phyloP scores from a whole-genome alignment of 2,113 vertebrate genomes.

The Mus pahari region DNA sequence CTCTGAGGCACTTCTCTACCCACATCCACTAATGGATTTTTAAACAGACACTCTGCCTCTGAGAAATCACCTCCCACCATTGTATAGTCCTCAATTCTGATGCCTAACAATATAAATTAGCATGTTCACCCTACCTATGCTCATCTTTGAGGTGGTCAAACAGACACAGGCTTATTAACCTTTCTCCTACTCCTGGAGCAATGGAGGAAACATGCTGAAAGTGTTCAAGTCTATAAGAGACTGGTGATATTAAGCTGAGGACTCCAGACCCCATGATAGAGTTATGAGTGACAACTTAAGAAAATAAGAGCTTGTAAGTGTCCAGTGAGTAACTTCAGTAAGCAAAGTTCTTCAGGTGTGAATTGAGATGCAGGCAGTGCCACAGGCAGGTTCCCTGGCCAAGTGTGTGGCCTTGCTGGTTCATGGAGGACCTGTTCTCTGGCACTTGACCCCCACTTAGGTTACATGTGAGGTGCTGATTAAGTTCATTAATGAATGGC shows the following conservation, averaged over 20 bases:
- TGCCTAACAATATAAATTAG: not conserved
- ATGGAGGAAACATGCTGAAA: not conserved
- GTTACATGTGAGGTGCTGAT: not conserved
- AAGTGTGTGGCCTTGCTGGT: not conserved
- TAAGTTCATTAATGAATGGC: not conserved
- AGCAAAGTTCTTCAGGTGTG: not conserved
- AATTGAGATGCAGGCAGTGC: not conserved
- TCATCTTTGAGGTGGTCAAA: not conserved
- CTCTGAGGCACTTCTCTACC: not conserved
- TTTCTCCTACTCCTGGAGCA: not conserved
- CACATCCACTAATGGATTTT: not conserved
- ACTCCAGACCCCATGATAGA: not conserved
- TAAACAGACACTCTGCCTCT: slow-evolving; percentile 16
- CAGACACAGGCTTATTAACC: not conserved
- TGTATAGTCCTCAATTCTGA: not conserved
- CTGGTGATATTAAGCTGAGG: not conserved
- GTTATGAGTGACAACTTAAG: not conserved
- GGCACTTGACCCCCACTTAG: not conserved
- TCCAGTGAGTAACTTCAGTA: not conserved
- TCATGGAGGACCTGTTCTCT: not conserved
- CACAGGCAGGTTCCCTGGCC: not conserved
- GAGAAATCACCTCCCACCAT: not conserved
- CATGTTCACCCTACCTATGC: not conserved
- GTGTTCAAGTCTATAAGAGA: not conserved
- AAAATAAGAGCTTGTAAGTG: not conserved